Evolutionary conservation across 2,888 invertebrate species (phyloP), one percentile per base, ranked within the genome.

Genomic region (Endomychus coccineus): DNA sequence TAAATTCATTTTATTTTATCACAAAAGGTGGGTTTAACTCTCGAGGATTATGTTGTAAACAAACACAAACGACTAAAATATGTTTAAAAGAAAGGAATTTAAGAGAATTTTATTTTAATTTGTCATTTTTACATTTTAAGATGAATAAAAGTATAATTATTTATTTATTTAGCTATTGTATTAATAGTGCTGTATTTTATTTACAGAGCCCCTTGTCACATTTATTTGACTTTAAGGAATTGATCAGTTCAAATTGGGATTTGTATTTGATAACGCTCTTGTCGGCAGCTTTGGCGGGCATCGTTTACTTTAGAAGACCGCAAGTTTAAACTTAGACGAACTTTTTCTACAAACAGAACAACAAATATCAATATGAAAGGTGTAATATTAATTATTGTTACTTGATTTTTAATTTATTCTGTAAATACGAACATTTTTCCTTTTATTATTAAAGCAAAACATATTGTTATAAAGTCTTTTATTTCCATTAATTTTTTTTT

Each of bases 191-290:
- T n/a, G n/a, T n/a, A n/a, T 32, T 13, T 30, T 40, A 68, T 33
- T 71, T 72, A 7, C 69, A 83, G 79, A 78, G 78, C 37, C 79
- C 77, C 1, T 61, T 80, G 42, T 71, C 73, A 32, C 62, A 74
- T 49, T 61, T 84, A 6, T 73, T 81, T 54, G 73, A 80, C 45
- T 70, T 84, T 55, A 81, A 83, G 51, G 78, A 80, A 36, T 66
- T 77, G 30, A 70, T 90, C 33, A 77, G 85, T 10, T 81, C 86
- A 21, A 89, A 94, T 66, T 96, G 96, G 96, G 96, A 96, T 69
- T 71, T 95, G 34, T 94, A 90, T 68, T 72, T 92, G 52, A 87
- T 95, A 52, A 85, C 88, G 13, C 69, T 80, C 27, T 70, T 95
- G 16, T 79, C 87, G 4, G 79, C 86, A 9, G 68, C 90, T n/a